These are phyloP conservation scores for Philotrypesis tridentata DNA, from an alignment of 1,140 invertebrate genomes.

Conservation along the genomic window DNA sequence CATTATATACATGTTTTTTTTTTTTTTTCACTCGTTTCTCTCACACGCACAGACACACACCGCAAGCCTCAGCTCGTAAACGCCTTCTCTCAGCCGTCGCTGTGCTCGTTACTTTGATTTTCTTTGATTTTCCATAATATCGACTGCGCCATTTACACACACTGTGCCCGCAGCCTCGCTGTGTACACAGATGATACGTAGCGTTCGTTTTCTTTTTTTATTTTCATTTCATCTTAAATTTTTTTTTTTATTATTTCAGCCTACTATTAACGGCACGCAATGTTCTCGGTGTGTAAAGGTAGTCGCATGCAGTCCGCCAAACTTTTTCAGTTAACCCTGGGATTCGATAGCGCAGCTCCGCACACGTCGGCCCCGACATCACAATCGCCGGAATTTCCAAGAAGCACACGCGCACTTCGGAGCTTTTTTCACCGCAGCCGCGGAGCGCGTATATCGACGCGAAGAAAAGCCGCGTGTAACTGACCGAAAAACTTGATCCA, in stretches of 20 bases:
- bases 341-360: not conserved
- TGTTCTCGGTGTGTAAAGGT: too few relatives aligned
- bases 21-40: not conserved
- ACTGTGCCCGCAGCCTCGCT: not conserved
- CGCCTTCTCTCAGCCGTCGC: too few relatives aligned
- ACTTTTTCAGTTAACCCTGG: not conserved
- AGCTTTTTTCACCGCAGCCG: not conserved
- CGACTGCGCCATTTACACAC: not conserved
- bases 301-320: too few relatives aligned
- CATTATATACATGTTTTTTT: not conserved
- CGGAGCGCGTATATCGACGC: not conserved
- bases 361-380: not conserved
- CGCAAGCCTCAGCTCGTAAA: too few relatives aligned
- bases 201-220: too few relatives aligned
- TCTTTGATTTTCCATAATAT: not conserved
- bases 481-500: not conserved
- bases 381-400: not conserved
- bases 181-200: not conserved
- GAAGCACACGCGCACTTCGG: not conserved
- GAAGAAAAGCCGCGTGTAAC: not conserved
- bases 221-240: not conserved
- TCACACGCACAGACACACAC: too few relatives aligned
- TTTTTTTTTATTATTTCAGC: not conserved
- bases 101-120: not conserved
- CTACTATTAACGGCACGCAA: conserved; percentile 13